A percentile compares a stretch with the other conserved stretches of the same genome.
phyloP scores from a whole-genome alignment of 2,888 invertebrate species.

The Heliconius erato region DNA sequence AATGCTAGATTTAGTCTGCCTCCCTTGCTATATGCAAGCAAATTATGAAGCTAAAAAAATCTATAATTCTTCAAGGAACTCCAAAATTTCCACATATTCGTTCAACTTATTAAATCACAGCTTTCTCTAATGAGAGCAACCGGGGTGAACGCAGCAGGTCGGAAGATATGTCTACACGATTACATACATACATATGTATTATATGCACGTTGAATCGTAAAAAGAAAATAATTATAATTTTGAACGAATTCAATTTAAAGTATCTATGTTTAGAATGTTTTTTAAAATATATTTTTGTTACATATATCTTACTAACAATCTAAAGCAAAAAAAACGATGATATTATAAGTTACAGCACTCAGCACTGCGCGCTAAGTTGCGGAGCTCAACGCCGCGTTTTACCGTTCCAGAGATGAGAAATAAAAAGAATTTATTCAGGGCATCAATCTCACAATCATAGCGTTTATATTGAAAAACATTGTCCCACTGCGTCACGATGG shows the following conservation, averaged over 20 bases:
- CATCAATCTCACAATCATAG: no score
- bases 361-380: no score
- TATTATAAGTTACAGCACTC: no score
- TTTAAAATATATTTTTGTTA: neutral
- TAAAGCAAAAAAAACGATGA: no score
- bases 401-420: no score
- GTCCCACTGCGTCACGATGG: no score
- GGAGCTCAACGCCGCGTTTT: no score
- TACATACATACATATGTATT: conserved; percentile 11
- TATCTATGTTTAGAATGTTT: neutral
- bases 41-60: neutral
- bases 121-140: conserved; percentile 34
- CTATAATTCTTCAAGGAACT: neutral
- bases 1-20: no score
- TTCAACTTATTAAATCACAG: conserved; percentile 14
- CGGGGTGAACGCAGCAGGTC: conserved; percentile 36
- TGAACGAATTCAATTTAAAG: neutral
- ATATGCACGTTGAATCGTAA: neutral
- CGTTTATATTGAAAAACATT: no score
- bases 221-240: neutral
- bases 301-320: neutral
- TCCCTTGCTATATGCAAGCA: no score
- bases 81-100: neutral
- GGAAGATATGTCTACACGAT: neutral
- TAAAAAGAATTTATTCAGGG: no score